Conservation (phyloP, 2,113 vertebrate genomes). For the Pelecanoides urinatrix region DNA sequence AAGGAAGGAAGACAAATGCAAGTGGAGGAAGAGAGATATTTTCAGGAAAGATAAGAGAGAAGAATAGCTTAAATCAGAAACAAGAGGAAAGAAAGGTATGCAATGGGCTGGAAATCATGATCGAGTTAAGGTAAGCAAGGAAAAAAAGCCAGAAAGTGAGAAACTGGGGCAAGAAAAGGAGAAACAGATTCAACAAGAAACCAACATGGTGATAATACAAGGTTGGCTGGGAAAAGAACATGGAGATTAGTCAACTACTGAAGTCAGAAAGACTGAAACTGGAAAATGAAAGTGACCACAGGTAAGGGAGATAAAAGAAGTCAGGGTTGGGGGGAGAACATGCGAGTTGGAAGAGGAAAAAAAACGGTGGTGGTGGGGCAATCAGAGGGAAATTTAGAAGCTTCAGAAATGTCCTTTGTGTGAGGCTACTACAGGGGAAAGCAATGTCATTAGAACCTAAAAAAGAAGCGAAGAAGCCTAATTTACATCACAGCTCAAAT, state of each 20-base stretch:
- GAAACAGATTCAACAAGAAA: neutral
- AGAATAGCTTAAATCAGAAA: neutral
- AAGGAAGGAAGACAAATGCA: neutral
- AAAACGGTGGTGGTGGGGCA: rapidly evolving
- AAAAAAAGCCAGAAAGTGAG: neutral
- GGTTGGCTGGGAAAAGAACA: neutral
- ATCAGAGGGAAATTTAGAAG: neutral
- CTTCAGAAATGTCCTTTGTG: neutral
- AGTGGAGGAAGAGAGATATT: neutral
- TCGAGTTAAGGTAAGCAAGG: neutral
- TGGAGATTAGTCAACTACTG: neutral
- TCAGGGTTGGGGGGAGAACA: neutral
- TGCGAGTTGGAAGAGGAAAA: neutral
- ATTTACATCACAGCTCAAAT: neutral
- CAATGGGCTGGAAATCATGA: neutral
- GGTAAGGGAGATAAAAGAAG: neutral
- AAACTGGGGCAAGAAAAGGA: neutral
- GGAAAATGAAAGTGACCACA: neutral
- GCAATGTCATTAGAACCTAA: neutral
- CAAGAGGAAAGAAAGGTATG: neutral
- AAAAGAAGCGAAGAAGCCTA: neutral
- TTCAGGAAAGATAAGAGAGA: neutral
- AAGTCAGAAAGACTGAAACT: neutral
- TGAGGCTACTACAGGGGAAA: neutral
- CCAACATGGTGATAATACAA: neutral